Evolutionary conservation across 2,113 vertebrate species (phyloP).

Genomic region (Perognathus longimembris): DNA sequence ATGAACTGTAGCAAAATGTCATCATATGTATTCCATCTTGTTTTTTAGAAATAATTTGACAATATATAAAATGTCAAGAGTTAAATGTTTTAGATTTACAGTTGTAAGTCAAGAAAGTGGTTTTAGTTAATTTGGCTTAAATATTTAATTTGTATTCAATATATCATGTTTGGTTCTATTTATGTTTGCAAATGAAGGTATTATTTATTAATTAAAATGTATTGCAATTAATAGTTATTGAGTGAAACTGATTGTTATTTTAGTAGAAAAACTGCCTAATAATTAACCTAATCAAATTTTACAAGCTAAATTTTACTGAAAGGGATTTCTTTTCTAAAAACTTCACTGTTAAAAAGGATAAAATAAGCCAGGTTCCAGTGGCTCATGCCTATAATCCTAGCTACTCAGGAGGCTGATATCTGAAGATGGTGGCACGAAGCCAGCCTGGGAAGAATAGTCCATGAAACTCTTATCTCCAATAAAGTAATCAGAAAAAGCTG

Average conservation of each 20-base stretch:
- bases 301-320: constrained; percentile 5
- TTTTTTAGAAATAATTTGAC: constrained; percentile 59
- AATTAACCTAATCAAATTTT: constrained; percentile 37
- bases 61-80: constrained; percentile 58
- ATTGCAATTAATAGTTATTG: constrained; percentile 56
- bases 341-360: background rate
- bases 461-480: too few species aligned
- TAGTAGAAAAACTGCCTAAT: background rate
- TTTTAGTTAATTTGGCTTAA: constrained; percentile 9
- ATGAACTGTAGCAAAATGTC: constrained; percentile 67
- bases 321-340: constrained; percentile 24
- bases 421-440: too few species aligned
- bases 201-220: constrained; percentile 13
- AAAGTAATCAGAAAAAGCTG: too few species aligned
- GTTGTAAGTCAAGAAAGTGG: constrained; percentile 28
- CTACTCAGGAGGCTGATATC: too few species aligned
- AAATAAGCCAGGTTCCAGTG: too few species aligned
- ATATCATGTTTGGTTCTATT: background rate
- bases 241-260: constrained; percentile 3
- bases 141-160: background rate
- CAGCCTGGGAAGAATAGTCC: too few species aligned
- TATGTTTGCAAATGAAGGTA: constrained; percentile 59
- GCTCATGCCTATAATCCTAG: too few species aligned
- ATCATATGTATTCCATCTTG: background rate
- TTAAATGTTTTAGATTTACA: constrained; percentile 55